Evolutionary conservation across 2,888 invertebrate species (phyloP).

Genomic region (Pollenia angustigena): DNA sequence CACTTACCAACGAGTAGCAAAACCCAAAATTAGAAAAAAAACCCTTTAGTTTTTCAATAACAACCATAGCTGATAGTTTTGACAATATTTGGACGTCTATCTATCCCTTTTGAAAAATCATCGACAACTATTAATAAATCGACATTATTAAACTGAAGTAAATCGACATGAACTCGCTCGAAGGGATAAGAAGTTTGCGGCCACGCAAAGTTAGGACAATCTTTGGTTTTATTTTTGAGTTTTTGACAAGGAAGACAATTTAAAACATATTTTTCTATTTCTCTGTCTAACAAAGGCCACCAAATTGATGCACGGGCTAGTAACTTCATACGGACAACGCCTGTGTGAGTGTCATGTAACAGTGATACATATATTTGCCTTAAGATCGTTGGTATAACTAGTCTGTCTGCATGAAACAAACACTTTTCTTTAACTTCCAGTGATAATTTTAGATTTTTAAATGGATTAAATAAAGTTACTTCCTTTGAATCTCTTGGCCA

Average conservation of each 20-base stretch:
- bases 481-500: conserved; percentile 5
- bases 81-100: conserved; percentile 53
- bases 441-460: too few relatives aligned
- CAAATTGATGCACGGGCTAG: too few relatives aligned
- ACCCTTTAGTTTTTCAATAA: conserved; percentile 60
- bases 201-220: conserved; percentile 57
- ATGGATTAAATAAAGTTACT: too few relatives aligned
- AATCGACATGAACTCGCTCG: conserved; percentile 50
- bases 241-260: conserved; percentile 46
- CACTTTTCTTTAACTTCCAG: too few relatives aligned
- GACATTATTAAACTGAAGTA: conserved; percentile 44
- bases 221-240: conserved; percentile 16
- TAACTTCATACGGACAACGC: conserved; percentile 23
- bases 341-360: conserved; percentile 59
- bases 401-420: too few relatives aligned
- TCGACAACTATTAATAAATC: conserved; percentile 56
- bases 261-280: background rate
- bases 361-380: conserved; percentile 14
- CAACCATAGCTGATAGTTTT: conserved; percentile 26
- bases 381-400: too few relatives aligned
- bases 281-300: too few relatives aligned
- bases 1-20: background rate
- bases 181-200: conserved; percentile 55
- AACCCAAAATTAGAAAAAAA: conserved; percentile 60
- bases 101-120: conserved; percentile 65